A percentile compares a stretch with the other conserved stretches of the same genome.
Conservation (phyloP, 1,140 invertebrate species). For the Megalopta genalis region DNA sequence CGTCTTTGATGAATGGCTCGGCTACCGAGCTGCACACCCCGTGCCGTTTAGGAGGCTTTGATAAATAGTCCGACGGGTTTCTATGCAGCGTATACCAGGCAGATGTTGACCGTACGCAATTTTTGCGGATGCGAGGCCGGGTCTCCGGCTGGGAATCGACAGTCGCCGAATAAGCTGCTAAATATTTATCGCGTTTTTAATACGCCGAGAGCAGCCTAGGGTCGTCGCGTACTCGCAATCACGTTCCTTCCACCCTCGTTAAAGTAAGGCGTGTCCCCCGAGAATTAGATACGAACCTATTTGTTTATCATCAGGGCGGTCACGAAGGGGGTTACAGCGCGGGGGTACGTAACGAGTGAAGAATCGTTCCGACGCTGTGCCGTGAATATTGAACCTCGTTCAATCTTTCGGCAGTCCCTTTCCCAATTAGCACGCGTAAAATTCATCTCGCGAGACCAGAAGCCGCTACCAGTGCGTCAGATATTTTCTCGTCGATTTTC, state of each 20-base stretch:
- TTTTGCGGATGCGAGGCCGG: too few species aligned
- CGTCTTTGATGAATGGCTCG: neutral
- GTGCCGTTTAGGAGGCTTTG: neutral
- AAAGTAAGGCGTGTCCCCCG: slow-evolving; percentile 40
- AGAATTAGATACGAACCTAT: slow-evolving; percentile 59
- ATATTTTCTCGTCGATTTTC: neutral
- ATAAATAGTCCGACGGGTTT: neutral
- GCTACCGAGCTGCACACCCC: neutral
- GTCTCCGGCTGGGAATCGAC: too few species aligned
- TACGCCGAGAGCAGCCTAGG: too few species aligned
- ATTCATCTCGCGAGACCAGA: too few species aligned
- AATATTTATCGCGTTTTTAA: too few species aligned
- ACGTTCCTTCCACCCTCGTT: neutral
- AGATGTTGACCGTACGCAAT: too few species aligned
- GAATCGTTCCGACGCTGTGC: neutral
- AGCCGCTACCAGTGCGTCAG: neutral
- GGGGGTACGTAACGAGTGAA: neutral
- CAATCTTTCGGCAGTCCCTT: too few species aligned
- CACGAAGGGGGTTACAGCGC: slow-evolving; percentile 27
- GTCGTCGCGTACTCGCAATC: too few species aligned
- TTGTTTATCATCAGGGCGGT: slow-evolving; percentile 58
- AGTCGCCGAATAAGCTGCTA: too few species aligned
- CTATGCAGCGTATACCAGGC: neutral
- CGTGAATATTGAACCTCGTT: neutral
- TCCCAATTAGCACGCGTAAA: too few species aligned